Evolutionary conservation across 2,888 invertebrate genomes (phyloP).

Genomic region (Allacma fusca): DNA sequence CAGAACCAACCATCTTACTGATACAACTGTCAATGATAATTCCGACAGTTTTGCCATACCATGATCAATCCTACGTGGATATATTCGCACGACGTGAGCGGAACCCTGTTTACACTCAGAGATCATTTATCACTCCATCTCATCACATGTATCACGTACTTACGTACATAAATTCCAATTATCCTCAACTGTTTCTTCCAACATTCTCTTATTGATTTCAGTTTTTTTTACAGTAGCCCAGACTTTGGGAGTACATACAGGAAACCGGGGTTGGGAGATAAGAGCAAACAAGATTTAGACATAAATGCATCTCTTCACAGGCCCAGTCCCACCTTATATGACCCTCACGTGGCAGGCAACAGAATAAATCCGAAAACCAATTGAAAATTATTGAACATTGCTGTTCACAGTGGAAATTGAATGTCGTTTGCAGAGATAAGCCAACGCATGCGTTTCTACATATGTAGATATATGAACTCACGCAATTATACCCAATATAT

Average conservation of each 20-base stretch:
- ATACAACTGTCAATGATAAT: background rate
- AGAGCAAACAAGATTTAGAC: too few relatives aligned
- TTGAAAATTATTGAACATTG: too few relatives aligned
- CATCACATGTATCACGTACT: slow-evolving; percentile 13
- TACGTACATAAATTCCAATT: slow-evolving; percentile 11
- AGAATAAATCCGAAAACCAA: too few relatives aligned
- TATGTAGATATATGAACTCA: background rate
- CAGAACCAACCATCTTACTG: background rate
- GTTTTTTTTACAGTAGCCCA: background rate
- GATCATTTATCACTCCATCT: slow-evolving; percentile 20
- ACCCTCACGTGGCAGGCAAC: too few relatives aligned
- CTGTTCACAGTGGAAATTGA: too few relatives aligned
- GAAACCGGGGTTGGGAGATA: too few relatives aligned
- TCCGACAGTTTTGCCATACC: background rate
- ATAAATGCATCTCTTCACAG: too few relatives aligned
- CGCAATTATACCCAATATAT: background rate
- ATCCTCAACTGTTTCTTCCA: background rate
- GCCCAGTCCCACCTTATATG: too few relatives aligned
- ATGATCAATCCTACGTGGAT: background rate
- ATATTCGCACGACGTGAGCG: background rate
- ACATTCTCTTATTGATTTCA: background rate
- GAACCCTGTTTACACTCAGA: slow-evolving; percentile 11
- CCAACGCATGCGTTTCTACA: background rate
- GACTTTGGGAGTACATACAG: too few relatives aligned
- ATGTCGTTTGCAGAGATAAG: too few relatives aligned